Evolutionary conservation across 1,140 invertebrate species (phyloP).

Genomic region (Drosophila simulans): DNA sequence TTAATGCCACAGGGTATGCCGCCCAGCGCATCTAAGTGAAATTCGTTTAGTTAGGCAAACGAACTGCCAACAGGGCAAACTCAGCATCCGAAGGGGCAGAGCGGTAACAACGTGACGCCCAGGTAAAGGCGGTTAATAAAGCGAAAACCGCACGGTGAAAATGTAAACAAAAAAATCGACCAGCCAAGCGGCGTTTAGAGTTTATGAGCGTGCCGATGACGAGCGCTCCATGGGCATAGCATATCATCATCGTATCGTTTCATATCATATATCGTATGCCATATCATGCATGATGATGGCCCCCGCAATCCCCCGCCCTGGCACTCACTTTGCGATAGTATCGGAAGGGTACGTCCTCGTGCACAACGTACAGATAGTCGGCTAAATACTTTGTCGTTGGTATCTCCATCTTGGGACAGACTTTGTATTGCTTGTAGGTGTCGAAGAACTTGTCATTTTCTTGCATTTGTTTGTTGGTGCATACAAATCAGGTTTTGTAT

Average conservation of each 20-base stretch:
- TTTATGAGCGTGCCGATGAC: conserved; percentile 52
- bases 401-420: conserved; percentile 84
- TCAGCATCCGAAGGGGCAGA: conserved; percentile 27
- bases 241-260: too few species aligned
- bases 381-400: conserved; percentile 84
- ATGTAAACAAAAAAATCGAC: conserved; percentile 74
- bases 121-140: conserved; percentile 75
- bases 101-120: conserved; percentile 56
- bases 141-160: conserved; percentile 78
- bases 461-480: conserved; percentile 75
- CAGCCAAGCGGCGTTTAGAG: conserved; percentile 40
- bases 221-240: conserved; percentile 18
- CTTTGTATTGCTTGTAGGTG: conserved; percentile 77
- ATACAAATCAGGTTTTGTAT: conserved; percentile 36
- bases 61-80: conserved; percentile 34
- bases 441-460: conserved; percentile 84
- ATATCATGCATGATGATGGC: conserved; percentile 51
- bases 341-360: conserved; percentile 84
- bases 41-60: conserved; percentile 60
- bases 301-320: conserved; percentile 2
- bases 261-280: conserved; percentile 27
- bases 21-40: conserved; percentile 65
- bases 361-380: conserved; percentile 83
- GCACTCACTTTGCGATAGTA: conserved; percentile 84
- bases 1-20: conserved; percentile 16